Conservation (phyloP, 2,113 vertebrate species). For the Onychorhynchus coronatus region DNA sequence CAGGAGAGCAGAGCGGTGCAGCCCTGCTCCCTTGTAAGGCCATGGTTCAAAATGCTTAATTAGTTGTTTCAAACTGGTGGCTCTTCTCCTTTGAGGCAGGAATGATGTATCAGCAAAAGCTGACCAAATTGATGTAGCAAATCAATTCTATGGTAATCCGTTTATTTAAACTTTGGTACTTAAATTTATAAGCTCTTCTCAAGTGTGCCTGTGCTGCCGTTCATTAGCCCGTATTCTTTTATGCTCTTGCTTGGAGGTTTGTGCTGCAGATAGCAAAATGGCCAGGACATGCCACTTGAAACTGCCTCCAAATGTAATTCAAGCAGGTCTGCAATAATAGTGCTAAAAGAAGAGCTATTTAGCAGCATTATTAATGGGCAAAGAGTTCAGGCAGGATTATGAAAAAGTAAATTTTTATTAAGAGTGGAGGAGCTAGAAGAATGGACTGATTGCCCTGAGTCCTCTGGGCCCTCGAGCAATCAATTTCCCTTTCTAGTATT, state of each 20-base stretch:
- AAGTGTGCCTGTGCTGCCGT: conserved; percentile 1
- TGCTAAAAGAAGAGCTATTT: conserved; percentile 68
- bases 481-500: conserved; percentile 59
- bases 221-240: conserved; percentile 51
- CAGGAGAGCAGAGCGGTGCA: neutral
- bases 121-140: conserved; percentile 59
- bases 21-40: neutral
- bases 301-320: conserved; percentile 56
- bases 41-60: conserved; percentile 40
- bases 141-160: conserved; percentile 64
- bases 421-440: conserved; percentile 64
- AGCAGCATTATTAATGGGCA: conserved; percentile 58
- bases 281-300: conserved; percentile 39
- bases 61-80: conserved; percentile 18
- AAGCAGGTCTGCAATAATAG: conserved; percentile 59
- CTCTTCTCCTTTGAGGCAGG: conserved; percentile 16
- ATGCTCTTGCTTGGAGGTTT: conserved; percentile 11
- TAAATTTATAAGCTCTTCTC: conserved; percentile 69
- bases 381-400: conserved; percentile 71
- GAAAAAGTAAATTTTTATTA: conserved; percentile 74
- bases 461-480: conserved; percentile 41
- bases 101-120: conserved; percentile 63
- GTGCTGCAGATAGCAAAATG: conserved; percentile 44
- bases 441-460: conserved; percentile 66
- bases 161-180: conserved; percentile 71